Base-by-base conservation (phyloP, 2,888 invertebrate species). In the Cheilosia pagana region DNA sequence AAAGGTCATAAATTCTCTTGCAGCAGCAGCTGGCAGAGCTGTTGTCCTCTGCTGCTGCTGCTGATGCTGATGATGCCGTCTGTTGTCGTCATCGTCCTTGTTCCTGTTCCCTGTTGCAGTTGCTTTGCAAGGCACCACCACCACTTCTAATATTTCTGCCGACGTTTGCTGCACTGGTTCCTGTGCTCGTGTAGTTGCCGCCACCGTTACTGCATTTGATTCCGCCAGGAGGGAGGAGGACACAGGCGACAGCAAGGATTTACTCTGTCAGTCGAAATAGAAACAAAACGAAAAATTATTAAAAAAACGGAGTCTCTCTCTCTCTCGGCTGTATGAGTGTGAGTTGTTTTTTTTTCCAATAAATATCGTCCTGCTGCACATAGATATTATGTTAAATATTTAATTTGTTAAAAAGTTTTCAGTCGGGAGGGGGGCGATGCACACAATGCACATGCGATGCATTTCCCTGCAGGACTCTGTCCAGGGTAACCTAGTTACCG, bases 361-460 rank as follows among this genome's bases (percentile, higher is more conserved):
- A 83, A 83, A 83, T 85, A 81, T 79, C 75, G 50, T 23, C 65
- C 16, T 74, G 79, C 16, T 74, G 79, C 63, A 57, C 81, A 76
- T 28, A 75, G 71, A 60, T 79, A 79, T 75, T 85, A 85, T 81
- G 75, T 76, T 85, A 85, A 85, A 85, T 85, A 81, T 85, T 85
- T 85, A 85, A 85, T 85, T 85, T 85, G 85, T 71, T 81, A 76
- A 85, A 85, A 81, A 71, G 75, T 81, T 70, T 70, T 65, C 68
- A 62, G 35, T 52, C 43, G 59, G 43, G n/a, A n/a, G n/a, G n/a
- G n/a, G n/a, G 43, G 39, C n/a, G 60, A 21, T 48, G 39, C n/a
- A 21, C 10, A 35, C 23, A 21, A 28, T n/a, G 21, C n/a, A 60
- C 21, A 25, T 19, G 21, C 12, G 43, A 21, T 59, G 31, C 53